These are phyloP conservation scores for Xestia ashworthii DNA, from an alignment of 2,888 invertebrate genomes.

Conservation along the genomic window DNA sequence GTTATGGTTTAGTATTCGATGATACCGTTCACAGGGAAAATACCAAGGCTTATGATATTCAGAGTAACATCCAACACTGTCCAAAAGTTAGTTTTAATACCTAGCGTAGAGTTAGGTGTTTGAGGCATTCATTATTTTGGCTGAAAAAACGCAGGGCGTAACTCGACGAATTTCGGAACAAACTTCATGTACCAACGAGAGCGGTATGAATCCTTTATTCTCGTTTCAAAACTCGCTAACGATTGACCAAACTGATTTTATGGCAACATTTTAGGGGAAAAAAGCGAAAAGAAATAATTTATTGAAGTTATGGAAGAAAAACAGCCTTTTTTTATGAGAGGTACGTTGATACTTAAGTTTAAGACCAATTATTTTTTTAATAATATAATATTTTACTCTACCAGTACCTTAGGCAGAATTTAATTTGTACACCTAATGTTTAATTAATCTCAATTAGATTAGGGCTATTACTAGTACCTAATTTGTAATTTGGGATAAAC, in stretches of 20 bases:
- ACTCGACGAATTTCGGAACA: slow-evolving; percentile 40
- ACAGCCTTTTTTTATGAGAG: background rate
- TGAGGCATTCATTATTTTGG: slow-evolving; percentile 32
- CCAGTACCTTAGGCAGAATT: too few species aligned
- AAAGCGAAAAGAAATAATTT: background rate
- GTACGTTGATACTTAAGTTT: background rate
- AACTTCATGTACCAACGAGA: slow-evolving; percentile 30
- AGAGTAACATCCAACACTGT: slow-evolving; percentile 1
- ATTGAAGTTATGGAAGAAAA: background rate
- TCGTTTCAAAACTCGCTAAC: slow-evolving; percentile 34
- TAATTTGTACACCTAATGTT: background rate
- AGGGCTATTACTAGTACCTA: slow-evolving; percentile 2
- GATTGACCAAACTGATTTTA: slow-evolving; percentile 4
- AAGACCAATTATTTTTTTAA: background rate
- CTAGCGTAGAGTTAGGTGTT: slow-evolving; percentile 24
- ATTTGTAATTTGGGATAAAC: slow-evolving; percentile 9
- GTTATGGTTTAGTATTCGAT: background rate
- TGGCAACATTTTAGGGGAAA: background rate
- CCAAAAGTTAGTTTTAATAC: slow-evolving; percentile 32
- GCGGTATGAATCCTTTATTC: slow-evolving; percentile 30
- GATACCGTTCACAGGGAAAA: background rate
- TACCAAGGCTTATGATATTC: background rate
- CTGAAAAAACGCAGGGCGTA: slow-evolving; percentile 32
- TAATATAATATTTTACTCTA: too few species aligned
- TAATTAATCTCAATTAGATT: background rate